Percentiles rank a stretch among this genome's conserved stretches.
Evolutionary conservation across 2,113 vertebrate species (phyloP).

Genomic region (Abramis brama): DNA sequence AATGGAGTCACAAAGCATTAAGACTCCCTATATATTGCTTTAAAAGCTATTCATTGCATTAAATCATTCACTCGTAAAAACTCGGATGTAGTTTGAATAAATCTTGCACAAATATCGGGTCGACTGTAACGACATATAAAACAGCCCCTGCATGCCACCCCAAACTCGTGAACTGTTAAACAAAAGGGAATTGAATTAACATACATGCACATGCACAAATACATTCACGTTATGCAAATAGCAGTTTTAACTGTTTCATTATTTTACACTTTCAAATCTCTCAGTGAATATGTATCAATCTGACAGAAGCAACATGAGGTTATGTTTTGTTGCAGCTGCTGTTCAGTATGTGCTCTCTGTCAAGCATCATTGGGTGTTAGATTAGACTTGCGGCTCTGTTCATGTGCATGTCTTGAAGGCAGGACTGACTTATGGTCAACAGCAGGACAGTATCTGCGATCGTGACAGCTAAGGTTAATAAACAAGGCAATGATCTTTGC

Average conservation of each 20-base stretch:
- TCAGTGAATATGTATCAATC: background rate
- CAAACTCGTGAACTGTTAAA: slow-evolving; percentile 16
- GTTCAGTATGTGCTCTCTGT: slow-evolving; percentile 25
- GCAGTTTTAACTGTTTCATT: background rate
- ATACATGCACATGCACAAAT: background rate
- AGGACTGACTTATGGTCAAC: slow-evolving; percentile 35
- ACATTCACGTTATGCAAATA: background rate
- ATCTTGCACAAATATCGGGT: background rate
- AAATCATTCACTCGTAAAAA: background rate
- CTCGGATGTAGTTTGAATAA: background rate
- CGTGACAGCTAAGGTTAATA: slow-evolving; percentile 38
- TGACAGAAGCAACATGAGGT: background rate
- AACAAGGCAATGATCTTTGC: slow-evolving; percentile 28
- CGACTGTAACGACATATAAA: background rate
- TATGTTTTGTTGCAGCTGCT: background rate
- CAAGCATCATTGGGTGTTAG: slow-evolving; percentile 26
- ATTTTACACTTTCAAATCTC: background rate
- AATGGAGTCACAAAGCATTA: slow-evolving; percentile 32
- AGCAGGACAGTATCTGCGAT: slow-evolving; percentile 37
- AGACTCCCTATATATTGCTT: background rate
- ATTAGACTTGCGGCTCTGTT: background rate
- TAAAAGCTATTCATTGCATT: background rate
- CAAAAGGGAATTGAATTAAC: background rate
- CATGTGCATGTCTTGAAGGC: background rate
- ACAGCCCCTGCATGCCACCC: background rate